phyloP scores from a whole-genome alignment of 2,888 invertebrate genomes.

The Scaptomyza polygonia region DNA sequence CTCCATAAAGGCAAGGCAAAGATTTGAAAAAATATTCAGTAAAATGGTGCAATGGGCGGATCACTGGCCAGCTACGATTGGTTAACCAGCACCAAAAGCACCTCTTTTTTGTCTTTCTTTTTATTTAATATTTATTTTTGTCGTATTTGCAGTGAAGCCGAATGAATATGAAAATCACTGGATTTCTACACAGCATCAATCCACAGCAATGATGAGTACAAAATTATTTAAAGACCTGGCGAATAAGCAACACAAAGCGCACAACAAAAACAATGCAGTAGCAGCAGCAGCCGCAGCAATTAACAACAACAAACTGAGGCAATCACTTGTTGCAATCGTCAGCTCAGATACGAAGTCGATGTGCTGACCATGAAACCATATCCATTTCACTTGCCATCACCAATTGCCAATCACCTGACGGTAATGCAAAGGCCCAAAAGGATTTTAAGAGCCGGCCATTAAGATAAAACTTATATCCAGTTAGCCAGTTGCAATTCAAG shows the following conservation, averaged over 20 bases:
- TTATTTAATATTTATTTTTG: slow-evolving; percentile 20
- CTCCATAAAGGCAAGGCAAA: slow-evolving; percentile 31
- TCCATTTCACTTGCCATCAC: slow-evolving; percentile 73
- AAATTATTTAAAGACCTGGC: slow-evolving; percentile 22
- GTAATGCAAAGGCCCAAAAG: slow-evolving; percentile 26
- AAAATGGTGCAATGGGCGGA: slow-evolving; percentile 68
- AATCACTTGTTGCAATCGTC: slow-evolving; percentile 44
- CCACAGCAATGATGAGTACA: slow-evolving; percentile 57
- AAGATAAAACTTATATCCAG: slow-evolving; percentile 30
- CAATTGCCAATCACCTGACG: slow-evolving; percentile 42
- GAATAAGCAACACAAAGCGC: slow-evolving; percentile 29
- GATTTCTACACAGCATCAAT: slow-evolving; percentile 66
- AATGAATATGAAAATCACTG: slow-evolving; percentile 75
- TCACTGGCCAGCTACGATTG: slow-evolving; percentile 70
- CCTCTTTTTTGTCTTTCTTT: slow-evolving; percentile 37
- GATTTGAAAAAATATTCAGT: slow-evolving; percentile 70
- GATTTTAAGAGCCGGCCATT: slow-evolving; percentile 17
- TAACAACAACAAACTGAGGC: slow-evolving; percentile 30
- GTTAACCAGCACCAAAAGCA: slow-evolving; percentile 48
- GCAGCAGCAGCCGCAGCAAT: slow-evolving; percentile 10
- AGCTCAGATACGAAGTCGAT: slow-evolving; percentile 9
- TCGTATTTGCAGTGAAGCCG: slow-evolving; percentile 68
- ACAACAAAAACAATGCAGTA: slow-evolving; percentile 42
- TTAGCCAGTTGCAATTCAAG: slow-evolving; percentile 70
- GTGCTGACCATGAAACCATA: slow-evolving; percentile 70